phyloP scores from a whole-genome alignment of 2,797 vertebrate genomes.

The Odontamblyopus rebecca region DNA sequence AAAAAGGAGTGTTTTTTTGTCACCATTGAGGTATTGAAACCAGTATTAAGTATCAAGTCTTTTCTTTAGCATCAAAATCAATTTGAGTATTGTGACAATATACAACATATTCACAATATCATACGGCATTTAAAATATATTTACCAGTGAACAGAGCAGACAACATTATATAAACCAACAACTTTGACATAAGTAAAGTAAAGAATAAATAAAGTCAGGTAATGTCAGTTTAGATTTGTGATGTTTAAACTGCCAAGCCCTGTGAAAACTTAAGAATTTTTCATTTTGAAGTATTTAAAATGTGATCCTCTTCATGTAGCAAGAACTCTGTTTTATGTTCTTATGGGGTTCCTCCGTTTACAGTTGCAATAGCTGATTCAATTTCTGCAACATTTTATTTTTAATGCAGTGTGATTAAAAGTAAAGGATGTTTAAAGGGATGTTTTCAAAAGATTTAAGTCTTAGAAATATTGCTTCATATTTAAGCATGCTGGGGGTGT shows the following conservation, averaged over 20 bases:
- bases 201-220: background rate
- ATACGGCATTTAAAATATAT: no score
- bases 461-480: constrained; percentile 9
- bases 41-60: no score
- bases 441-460: constrained; percentile 12
- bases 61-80: no score
- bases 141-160: no score
- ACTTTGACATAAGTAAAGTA: background rate
- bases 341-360: constrained; percentile 12
- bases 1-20: no score
- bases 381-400: constrained; percentile 27
- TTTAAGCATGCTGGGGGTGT: constrained; percentile 9
- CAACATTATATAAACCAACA: no score
- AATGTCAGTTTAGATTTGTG: background rate
- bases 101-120: no score
- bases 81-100: no score
- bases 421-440: constrained; percentile 11
- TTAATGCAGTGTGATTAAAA: constrained; percentile 32
- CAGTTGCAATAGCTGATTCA: constrained; percentile 29
- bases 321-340: background rate
- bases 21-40: no score
- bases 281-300: background rate
- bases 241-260: background rate
- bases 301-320: background rate
- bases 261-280: background rate